Evolutionary conservation across 2,113 vertebrate species (phyloP), one percentile per base, ranked within the genome.

Genomic region (Sciurus niger): DNA sequence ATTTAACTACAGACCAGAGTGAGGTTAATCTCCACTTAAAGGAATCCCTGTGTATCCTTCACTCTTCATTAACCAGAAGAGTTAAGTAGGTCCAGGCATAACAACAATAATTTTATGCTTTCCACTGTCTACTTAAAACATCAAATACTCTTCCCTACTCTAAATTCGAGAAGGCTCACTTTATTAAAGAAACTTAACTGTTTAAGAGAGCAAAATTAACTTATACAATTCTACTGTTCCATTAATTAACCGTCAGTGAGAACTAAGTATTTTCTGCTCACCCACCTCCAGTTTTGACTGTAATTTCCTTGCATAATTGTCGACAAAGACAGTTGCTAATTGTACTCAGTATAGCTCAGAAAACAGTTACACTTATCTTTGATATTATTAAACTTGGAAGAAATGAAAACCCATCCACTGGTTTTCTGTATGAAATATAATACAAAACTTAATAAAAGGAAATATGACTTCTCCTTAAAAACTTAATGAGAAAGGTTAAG

Each of bases 401-500:
- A 70, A 97, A 65, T 22, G 43, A 95, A 97, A 96, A 93, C n/a
- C 58, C 12, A 83, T 17, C 65, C 85, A 96, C 46, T 96, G 78
- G 30, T 76, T 85, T 94, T 98, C 79, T 97, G 72, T 48, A 78
- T 46, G 7, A 96, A 97, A 93, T 90, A 91, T 6, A 97, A 98
- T 84, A 89, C 28, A 97, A 97, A 97, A 97, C 7, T 96, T 97
- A 97, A 90, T 0, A 0, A 72, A n/a, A 43, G 18, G 94, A 93
- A 96, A 91, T 46, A 95, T 28, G 12, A 93, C 24, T 96, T 84
- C 84, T 84, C 72, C 90, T 97, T 95, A 96, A 87, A 95, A 94
- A 90, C 20, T 95, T 88, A 96, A 83, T 78, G 95, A 96, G 68
- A 97, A 93, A 98, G 93, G 37, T 85, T 91, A 97, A 92, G 63